Evolutionary conservation across 2,797 vertebrate species (phyloP), one percentile per base, ranked within the genome.

Genomic region (Karalla daura): DNA sequence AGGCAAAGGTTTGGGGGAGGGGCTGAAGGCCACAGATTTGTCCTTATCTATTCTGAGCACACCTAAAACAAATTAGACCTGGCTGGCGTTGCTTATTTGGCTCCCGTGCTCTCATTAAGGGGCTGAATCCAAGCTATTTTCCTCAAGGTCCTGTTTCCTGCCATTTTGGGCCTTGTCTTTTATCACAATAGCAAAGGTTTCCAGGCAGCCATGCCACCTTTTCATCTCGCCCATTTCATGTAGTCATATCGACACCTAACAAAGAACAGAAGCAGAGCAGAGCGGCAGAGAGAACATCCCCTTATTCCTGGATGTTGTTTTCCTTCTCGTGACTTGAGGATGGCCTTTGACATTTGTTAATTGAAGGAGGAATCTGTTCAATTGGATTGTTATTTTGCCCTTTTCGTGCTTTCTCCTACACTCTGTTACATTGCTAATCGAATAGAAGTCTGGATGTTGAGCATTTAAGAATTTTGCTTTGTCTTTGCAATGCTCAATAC

Each of bases 11-110:
- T 92, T 87, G 87, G 84, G 76, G 82, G 84, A 77, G 78, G 80
- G 70, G 81, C 69, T 71, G 85, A 86, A 88, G 90, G 87, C 89
- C 91, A 90, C 91, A 93, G 90, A 93, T 93, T 93, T 89, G 81
- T 91, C 90, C 91, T 94, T 94, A 93, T 94, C 93, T 94, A 94
- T 93, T 93, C 93, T 81, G 85, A 92, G 92, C 92, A 94, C 92
- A 93, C 92, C 92, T 93, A 93, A 93, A 93, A 94, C 92, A 94
- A 94, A 94, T 94, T 94, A 93, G 92, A 89, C 87, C 90, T 88
- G 89, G 89, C 90, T 86, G 86, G 83, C 78, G 72, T 83, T 87
- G 87, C 88, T 86, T 91, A 88, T 89, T 92, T 90, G 89, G 89
- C 83, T 80, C 56, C 64, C 45, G 67, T 63, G 63, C 90, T 89